These are phyloP conservation scores for Scleropages formosus DNA, from an alignment of 2,797 vertebrate genomes.

Conservation along the genomic window DNA sequence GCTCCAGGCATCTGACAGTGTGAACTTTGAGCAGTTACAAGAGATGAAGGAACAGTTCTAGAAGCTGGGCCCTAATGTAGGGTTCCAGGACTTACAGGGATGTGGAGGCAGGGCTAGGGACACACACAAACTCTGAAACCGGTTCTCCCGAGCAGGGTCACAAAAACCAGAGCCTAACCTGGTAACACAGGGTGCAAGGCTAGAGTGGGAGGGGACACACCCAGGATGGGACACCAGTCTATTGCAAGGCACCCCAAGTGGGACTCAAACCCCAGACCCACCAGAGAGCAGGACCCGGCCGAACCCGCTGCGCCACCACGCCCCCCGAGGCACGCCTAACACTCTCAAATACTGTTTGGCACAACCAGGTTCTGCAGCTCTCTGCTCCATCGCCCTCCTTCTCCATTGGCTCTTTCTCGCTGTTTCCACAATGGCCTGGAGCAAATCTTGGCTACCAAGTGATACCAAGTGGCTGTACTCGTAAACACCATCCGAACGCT, in stretches of 20 bases:
- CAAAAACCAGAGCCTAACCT: no score
- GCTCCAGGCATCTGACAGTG: neutral
- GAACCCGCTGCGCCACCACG: no score
- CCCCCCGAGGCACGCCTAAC: no score
- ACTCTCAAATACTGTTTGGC: neutral
- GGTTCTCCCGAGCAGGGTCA: no score
- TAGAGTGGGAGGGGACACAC: no score
- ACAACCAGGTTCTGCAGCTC: neutral
- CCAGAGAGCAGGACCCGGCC: no score
- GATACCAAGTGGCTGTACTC: neutral
- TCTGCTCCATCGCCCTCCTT: neutral
- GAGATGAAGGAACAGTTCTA: neutral
- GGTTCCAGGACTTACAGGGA: conserved; percentile 23
- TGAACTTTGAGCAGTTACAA: neutral
- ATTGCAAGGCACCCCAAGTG: no score
- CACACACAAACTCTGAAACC: no score
- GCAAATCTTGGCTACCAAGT: neutral
- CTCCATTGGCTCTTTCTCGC: conserved; percentile 6
- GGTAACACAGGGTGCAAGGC: no score
- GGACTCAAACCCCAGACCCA: no score
- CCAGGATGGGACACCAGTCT: no score
- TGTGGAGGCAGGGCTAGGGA: neutral
- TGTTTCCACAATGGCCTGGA: neutral
- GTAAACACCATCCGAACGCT: neutral
- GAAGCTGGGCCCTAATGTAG: conserved; percentile 31